Evolutionary conservation across 2,797 vertebrate genomes (phyloP), one percentile per base, ranked within the genome.

Genomic region (Pangasius djambal): DNA sequence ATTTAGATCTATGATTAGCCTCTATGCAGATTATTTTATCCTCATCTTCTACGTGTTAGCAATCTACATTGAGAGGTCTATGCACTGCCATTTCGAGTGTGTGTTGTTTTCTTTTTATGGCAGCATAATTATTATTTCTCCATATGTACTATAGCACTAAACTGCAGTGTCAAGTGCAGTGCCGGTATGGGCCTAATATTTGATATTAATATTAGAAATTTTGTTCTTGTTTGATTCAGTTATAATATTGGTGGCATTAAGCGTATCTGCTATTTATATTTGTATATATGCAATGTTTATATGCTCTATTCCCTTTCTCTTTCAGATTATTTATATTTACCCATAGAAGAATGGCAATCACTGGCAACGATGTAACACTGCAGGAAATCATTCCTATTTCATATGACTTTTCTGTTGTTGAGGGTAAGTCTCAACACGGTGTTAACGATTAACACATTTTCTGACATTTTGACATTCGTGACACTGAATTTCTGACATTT

Each of bases 281-380:
- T 67, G 61, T 83, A 28, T 2, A 44, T 15, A n/a, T 63, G 9
- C 61, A 52, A 1, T 86, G 34, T 57, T 55, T 28, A 34, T 8
- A 40, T n/a, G 50, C 4, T 72, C 12, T 44, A 0, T 9, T 75
- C 2, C 48, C 3, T 34, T 86, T 90, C 1, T 86, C 75, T 91
- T 91, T 84, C 90, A 99, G 98, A 92, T 93, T 99, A 91, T 97
- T 98, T 8, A 89, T 99, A 74, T 99, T 97, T 90, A 96, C 92
- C 0, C 98, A 99, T 93, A 96, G 97, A 91, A 95, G 98, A 92
- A 99, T 99, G 98, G 98, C 98, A 59, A 97, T 99, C 63, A 94
- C 97, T 0, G 97, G 96, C 16, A 97, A 97, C 6, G 98, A 99
- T n/a, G 96, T 99, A 83, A 96, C 95, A n/a, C 94, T 99, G 93